phyloP scores from a whole-genome alignment of 2,113 vertebrate genomes.

The Columba livia region DNA sequence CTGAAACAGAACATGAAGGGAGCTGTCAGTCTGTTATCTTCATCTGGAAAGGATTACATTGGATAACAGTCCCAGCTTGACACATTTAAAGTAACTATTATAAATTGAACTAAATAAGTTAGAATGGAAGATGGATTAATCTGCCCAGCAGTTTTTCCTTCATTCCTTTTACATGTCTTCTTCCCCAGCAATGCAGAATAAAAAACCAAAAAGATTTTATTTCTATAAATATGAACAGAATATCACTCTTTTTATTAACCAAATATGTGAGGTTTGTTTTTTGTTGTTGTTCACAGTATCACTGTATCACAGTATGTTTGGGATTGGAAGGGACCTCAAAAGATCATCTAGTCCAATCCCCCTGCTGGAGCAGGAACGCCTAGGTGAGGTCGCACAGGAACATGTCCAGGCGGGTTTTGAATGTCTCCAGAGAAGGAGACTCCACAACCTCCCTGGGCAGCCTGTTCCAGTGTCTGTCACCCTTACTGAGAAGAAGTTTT shows the following conservation, averaged over 20 bases:
- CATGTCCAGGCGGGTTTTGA: too few species aligned
- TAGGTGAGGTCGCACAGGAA: too few species aligned
- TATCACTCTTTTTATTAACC: neutral
- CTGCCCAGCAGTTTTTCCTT: neutral
- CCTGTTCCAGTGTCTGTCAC: too few species aligned
- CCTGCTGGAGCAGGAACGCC: too few species aligned
- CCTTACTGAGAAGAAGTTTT: too few species aligned
- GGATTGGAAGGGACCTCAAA: too few species aligned
- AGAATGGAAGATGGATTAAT: neutral
- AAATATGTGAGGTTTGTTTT: neutral
- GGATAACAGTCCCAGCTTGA: neutral
- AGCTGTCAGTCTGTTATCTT: neutral
- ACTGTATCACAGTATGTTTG: too few species aligned
- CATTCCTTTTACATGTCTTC: neutral
- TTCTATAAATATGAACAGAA: neutral
- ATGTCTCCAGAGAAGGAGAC: too few species aligned
- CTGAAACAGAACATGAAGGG: neutral
- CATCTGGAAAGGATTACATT: neutral
- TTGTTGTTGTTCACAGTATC: too few species aligned
- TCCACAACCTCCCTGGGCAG: too few species aligned
- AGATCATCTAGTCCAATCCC: too few species aligned
- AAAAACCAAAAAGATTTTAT: fast-evolving
- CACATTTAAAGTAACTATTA: neutral
- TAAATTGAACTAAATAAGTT: neutral
- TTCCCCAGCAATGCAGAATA: neutral